Conservation (phyloP, 92 coral and sea anemone genomes). For the Epizoanthus stellaris region DNA sequence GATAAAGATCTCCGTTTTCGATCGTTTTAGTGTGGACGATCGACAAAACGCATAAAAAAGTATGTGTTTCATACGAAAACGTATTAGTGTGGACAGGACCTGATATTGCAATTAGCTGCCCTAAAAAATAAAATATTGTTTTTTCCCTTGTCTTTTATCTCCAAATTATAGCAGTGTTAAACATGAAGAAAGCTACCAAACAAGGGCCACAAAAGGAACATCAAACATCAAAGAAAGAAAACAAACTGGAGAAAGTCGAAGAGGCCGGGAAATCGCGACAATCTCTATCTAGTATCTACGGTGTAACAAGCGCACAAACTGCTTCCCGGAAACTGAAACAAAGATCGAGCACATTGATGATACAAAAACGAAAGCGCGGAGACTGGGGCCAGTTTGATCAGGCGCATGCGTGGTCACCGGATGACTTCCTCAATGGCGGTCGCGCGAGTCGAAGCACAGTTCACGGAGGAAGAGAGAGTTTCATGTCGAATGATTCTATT, state of each 20-base stretch:
- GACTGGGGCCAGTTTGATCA: constrained; percentile 93
- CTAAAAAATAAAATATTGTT: neutral
- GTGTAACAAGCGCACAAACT: constrained; percentile 69
- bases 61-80: no score
- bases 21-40: no score
- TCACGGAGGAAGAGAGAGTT: constrained; percentile 35
- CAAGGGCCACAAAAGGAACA: neutral
- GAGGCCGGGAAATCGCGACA: constrained; percentile 13
- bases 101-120: no score
- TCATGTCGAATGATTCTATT: constrained; percentile 55
- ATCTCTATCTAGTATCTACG: constrained; percentile 61
- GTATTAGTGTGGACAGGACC: no score
- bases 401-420: constrained; percentile 96
- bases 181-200: constrained; percentile 18
- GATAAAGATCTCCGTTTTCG: no score
- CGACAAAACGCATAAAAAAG: no score
- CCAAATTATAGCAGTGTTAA: neutral
- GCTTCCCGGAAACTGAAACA: constrained; percentile 70
- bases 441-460: constrained; percentile 59
- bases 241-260: constrained; percentile 17
- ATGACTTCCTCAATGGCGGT: constrained; percentile 62
- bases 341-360: constrained; percentile 65
- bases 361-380: constrained; percentile 67
- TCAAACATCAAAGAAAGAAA: constrained; percentile 8
- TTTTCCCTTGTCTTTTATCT: neutral